A percentile compares a stretch with the other conserved stretches of the same genome.
phyloP scores from a whole-genome alignment of 1,140 invertebrate species.

The Aleiodes sp. region DNA sequence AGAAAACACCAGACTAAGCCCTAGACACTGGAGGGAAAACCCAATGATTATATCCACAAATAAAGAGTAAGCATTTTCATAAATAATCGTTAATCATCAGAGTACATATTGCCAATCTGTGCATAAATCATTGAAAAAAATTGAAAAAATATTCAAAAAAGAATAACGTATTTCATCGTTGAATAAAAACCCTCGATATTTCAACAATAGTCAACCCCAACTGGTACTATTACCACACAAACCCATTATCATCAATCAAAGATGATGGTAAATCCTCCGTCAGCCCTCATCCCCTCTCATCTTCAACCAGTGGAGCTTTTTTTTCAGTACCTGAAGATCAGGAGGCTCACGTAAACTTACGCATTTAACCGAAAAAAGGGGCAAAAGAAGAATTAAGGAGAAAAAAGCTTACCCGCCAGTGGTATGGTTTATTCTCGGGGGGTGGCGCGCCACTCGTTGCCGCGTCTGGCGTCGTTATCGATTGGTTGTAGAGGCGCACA shows the following conservation, averaged over 20 bases:
- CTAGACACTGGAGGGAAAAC: not conserved
- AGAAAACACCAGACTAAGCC: not conserved
- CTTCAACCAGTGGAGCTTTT: no score
- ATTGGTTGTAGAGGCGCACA: constrained; percentile 24
- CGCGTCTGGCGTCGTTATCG: constrained; percentile 39
- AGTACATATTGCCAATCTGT: not conserved
- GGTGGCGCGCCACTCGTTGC: constrained; percentile 33
- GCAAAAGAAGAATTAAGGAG: not conserved
- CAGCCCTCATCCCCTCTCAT: no score
- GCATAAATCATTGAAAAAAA: no score
- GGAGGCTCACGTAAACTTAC: not conserved
- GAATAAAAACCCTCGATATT: no score
- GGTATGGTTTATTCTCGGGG: constrained; percentile 21
- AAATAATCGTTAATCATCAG: not conserved
- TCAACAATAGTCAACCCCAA: no score
- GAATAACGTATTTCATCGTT: no score
- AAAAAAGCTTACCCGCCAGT: not conserved
- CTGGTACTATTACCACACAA: no score
- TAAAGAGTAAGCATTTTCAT: not conserved
- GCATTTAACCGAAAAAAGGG: not conserved
- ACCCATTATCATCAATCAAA: no score
- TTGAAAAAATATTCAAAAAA: no score
- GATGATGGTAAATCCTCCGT: no score
- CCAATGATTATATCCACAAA: not conserved
- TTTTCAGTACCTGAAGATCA: not conserved